Percentiles rank a stretch among this genome's conserved stretches.
Evolutionary conservation across 2,888 invertebrate genomes (phyloP).

Genomic region (Lithodes maja): DNA sequence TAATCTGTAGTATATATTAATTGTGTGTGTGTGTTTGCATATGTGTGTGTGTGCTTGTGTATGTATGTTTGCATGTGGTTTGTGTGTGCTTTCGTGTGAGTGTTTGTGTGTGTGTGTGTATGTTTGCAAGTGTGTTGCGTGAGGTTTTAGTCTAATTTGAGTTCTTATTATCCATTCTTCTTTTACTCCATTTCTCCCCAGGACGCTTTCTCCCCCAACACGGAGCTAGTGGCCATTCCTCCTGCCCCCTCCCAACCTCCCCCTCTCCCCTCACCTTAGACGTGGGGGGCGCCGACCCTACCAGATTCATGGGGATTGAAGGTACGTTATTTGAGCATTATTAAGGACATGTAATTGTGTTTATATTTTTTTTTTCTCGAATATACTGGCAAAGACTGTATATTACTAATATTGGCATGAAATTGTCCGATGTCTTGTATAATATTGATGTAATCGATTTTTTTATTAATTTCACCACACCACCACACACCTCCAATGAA

Average conservation of each 20-base stretch:
- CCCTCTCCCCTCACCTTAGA: not conserved
- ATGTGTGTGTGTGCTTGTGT: too few species aligned
- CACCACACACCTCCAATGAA: too few species aligned
- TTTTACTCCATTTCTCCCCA: not conserved
- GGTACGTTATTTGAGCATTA: too few species aligned
- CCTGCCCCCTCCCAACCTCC: not conserved
- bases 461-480: too few species aligned
- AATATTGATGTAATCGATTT: too few species aligned
- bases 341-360: too few species aligned
- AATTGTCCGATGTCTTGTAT: too few species aligned
- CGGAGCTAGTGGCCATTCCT: not conserved
- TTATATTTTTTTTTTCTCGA: too few species aligned
- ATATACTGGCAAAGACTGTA: too few species aligned
- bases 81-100: not conserved
- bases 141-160: not conserved
- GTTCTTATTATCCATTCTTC: not conserved
- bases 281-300: not conserved
- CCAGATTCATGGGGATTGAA: not conserved
- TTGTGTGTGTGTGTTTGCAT: too few species aligned
- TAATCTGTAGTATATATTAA: not conserved
- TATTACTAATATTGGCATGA: too few species aligned
- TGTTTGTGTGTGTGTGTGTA: not conserved
- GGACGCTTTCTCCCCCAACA: not conserved
- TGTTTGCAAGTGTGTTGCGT: not conserved
- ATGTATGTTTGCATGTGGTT: too few species aligned